Base-by-base conservation (phyloP, 2,797 vertebrate genomes). In the Hemibagrus guttatus region DNA sequence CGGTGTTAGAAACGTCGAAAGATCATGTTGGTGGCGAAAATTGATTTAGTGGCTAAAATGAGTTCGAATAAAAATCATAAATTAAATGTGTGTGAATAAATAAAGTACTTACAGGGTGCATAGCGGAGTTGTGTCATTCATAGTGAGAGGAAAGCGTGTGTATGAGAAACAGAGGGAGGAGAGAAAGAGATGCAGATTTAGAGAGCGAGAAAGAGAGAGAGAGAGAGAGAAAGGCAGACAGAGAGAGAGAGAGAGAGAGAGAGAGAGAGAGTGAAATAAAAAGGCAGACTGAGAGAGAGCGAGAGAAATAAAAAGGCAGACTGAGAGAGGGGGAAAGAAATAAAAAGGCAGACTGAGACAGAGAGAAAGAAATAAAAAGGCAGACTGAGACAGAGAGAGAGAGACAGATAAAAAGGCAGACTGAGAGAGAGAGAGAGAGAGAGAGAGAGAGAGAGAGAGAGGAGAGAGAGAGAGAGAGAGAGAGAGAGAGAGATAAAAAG, bases 81-180 rank as follows among this genome's bases (percentile, higher is more conserved):
- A n/a, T n/a, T 11, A 63, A 35, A 26, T n/a, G 63, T 64, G 31
- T 46, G 28, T 42, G 54, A 61, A 39, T 28, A 63, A 59, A 84
- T 61, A 56, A 14, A 71, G 82, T 83, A 83, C 64, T 68, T 71
- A 83, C 63, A 56, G 81, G 3, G n/a, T 23, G 66, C 13, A 19
- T 46, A 69, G 63, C 3, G n/a, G 7, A 13, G 64, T 39, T 69
- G n/a, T 35, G 28, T 49, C 81, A 71, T 71, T 54, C 64, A 78
- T 52, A 64, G 59, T 79, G 61, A 52, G 42, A 85, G 74, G 61
- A 39, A n/a, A 49, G 46, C 46, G 52, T 12, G 63, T 49, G 79
- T 42, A 28, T 26, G 35, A 83, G 64, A 69, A 49, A 83, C 3
- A 42, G 81, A 84, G 52, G 52, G 66, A 71, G 49, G 31, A 52